A percentile compares a stretch with the other conserved stretches of the same genome.
phyloP scores from a whole-genome alignment of 2,888 invertebrate genomes.

The Sinelater perroti region DNA sequence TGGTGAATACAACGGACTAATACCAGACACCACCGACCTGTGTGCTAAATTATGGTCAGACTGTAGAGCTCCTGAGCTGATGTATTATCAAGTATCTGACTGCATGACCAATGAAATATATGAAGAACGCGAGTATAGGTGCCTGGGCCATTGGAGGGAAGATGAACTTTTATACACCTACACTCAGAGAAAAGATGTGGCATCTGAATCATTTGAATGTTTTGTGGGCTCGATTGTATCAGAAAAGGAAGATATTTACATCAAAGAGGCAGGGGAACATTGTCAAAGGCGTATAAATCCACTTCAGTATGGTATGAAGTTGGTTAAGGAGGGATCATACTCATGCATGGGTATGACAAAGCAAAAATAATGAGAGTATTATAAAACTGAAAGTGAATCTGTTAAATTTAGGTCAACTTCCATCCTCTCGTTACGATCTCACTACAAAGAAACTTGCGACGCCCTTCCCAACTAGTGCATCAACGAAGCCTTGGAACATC shows the following conservation, averaged over 20 bases:
- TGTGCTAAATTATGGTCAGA: conserved; percentile 74
- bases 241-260: conserved; percentile 67
- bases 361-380: not conserved
- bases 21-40: conserved; percentile 67
- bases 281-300: conserved; percentile 70
- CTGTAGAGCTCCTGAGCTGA: conserved; percentile 70
- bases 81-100: conserved; percentile 72
- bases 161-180: conserved; percentile 70
- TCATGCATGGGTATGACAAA: conserved; percentile 51
- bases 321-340: conserved; percentile 61
- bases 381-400: too few species aligned
- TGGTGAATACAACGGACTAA: conserved; percentile 71
- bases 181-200: conserved; percentile 69
- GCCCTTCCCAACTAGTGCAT: conserved; percentile 36
- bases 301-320: conserved; percentile 68
- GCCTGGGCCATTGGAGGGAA: conserved; percentile 74
- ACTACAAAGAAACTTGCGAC: conserved; percentile 34
- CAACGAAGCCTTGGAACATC: conserved; percentile 50
- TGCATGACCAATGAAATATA: conserved; percentile 68
- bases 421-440: conserved; percentile 23
- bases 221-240: conserved; percentile 70
- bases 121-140: conserved; percentile 72
- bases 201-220: conserved; percentile 68
- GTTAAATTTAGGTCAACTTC: conserved; percentile 21
- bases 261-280: conserved; percentile 73